Conservation (phyloP, 1,140 invertebrate genomes). For the Battus philenor region DNA sequence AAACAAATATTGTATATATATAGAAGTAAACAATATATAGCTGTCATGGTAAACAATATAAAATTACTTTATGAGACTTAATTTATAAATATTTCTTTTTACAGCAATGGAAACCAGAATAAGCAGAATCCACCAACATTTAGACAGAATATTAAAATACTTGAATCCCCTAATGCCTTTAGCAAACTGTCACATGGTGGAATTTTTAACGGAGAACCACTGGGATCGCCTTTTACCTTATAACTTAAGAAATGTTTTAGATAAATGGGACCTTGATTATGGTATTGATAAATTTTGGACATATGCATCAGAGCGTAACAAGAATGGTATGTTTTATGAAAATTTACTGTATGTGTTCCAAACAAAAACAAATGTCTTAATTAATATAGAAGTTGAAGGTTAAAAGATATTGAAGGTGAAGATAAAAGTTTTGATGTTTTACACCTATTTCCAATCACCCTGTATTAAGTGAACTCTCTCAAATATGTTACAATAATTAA, state of each 20-base stretch:
- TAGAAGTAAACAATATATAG: no score
- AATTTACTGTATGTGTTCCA: no score
- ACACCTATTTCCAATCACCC: no score
- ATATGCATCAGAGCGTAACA: constrained; percentile 30
- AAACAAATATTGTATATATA: no score
- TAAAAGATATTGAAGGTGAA: no score
- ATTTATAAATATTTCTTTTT: constrained; percentile 14
- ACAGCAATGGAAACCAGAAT: constrained; percentile 41
- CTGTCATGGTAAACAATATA: no score
- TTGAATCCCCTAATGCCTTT: constrained; percentile 78
- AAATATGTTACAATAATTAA: no score
- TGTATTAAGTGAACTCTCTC: no score
- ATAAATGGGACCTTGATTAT: constrained; percentile 49
- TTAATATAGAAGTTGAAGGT: no score
- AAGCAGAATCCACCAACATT: constrained; percentile 52
- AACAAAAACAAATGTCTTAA: no score
- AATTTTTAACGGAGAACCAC: constrained; percentile 84
- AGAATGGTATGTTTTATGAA: constrained; percentile 25
- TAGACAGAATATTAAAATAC: constrained; percentile 46
- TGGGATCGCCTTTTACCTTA: constrained; percentile 79
- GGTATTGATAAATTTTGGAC: constrained; percentile 64
- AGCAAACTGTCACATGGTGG: constrained; percentile 87
- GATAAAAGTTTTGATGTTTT: no score
- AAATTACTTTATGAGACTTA: no score
- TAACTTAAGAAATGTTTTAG: constrained; percentile 75